Percentiles rank a stretch among this genome's conserved stretches.
phyloP scores from a whole-genome alignment of 2,888 invertebrate genomes.

The Schrankia costaestrigalis region DNA sequence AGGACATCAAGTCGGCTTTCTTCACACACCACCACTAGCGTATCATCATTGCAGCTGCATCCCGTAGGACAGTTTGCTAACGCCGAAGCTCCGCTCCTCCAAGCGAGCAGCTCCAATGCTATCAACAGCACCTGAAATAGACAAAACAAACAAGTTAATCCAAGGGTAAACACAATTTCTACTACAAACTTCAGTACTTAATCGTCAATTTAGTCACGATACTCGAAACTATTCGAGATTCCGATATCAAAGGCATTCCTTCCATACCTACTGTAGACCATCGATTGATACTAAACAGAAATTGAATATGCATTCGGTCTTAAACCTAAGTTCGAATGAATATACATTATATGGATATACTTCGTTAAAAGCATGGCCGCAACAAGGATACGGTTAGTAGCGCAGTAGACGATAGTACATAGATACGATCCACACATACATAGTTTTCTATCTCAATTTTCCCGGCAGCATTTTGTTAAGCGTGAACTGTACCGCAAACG shows the following conservation, averaged over 20 bases:
- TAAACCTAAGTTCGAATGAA: constrained; percentile 19
- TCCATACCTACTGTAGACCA: constrained; percentile 2
- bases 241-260: constrained; percentile 9
- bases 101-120: constrained; percentile 59
- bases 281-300: constrained; percentile 10
- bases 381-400: constrained; percentile 4
- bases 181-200: not conserved
- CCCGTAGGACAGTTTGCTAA: constrained; percentile 91
- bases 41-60: constrained; percentile 94
- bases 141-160: constrained; percentile 21
- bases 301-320: constrained; percentile 15
- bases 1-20: constrained; percentile 93
- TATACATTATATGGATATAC: too few relatives aligned
- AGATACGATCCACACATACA: constrained; percentile 18
- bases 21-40: constrained; percentile 91
- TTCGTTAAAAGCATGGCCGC: constrained; percentile 29
- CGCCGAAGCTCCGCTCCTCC: constrained; percentile 74
- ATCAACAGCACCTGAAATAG: constrained; percentile 67
- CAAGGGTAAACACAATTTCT: constrained; percentile 3
- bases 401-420: too few relatives aligned
- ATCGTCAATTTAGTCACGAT: not conserved
- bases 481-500: constrained; percentile 35
- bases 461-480: constrained; percentile 29
- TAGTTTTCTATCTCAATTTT: constrained; percentile 33
- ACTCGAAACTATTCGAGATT: constrained; percentile 1